Evolutionary conservation across 2,113 vertebrate genomes (phyloP), one percentile per base, ranked within the genome.

Genomic region (Globicephala melas): DNA sequence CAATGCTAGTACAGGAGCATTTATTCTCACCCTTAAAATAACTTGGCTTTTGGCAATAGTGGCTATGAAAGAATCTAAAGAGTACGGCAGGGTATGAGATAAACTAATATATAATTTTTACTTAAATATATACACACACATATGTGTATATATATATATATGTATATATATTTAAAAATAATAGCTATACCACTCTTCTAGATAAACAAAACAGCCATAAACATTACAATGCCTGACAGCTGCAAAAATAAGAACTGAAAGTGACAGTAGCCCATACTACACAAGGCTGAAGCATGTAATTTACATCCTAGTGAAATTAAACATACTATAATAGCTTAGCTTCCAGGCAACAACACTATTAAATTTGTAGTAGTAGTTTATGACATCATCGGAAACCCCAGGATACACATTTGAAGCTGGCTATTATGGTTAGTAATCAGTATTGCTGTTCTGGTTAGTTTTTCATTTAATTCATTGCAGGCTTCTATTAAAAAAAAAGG

Each of bases 271-370:
- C 98, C 97, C 97, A 94, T 95, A 96, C 96, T 98, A 96, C 93
- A 97, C 90, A 96, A 98, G 87, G 97, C 76, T 98, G 97, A 98
- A 98, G 97, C 97, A 98, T 97, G 98, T 98, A 98, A 99, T 99
- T 99, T 99, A 98, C 98, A 98, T 99, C 97, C 98, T 98, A 98
- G 98, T 98, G 98, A 99, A 99, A 99, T 99, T 99, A 99, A 99
- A 99, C 97, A 97, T 97, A 98, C 91, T 95, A 97, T 98, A 98
- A 98, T 98, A 97, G 97, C 91, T 98, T 98, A 98, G 98, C 99
- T 99, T 98, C 98, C 96, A 98, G 99, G 98, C 98, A 98, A 98
- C 97, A 98, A 98, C 97, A 96, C 97, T 98, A 98, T 98, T 98
- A 99, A 98, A 98, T 98, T 98, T 99, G 92, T 95, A 98, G 96